Base-by-base conservation (phyloP, 2,888 invertebrate genomes). In the Tryphoninae sp. region DNA sequence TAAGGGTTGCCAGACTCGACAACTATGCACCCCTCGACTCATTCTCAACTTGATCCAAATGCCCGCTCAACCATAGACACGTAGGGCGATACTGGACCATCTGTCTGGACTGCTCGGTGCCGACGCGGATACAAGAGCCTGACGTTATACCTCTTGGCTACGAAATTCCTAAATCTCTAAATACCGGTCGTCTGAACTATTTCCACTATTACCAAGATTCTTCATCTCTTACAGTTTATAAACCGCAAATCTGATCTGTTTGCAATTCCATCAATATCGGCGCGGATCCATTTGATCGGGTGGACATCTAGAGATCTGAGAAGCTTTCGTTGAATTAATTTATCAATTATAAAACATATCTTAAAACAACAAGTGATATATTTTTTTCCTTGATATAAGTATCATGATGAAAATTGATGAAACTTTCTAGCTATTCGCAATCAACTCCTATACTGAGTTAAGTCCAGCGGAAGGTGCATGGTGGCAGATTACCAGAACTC, bases 51-150 rank as follows among this genome's bases (percentile, higher is more conserved):
- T 67, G 7, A 64, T 73, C 16, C 58, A 26, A 33, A 69, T 49
- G 51, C 55, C 19, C 45, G 62, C 73, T 68, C 9, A 71, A 76
- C 59, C 72, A 22, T 53, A 72, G 65, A 33, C 78, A 55, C 55
- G 33, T 45, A 45, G 22, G 9, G 16, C 42, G 51, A 45, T 59
- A 53, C 65, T 49, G 59, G 49, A 45, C 40, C 45, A 68, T 61
- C 55, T 68, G 55, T 33, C 19, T 11, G 19, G 61, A 62, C 68
- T 64, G 51, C 68, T 62, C 45, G 45, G 49, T 16, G 9, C 6
- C 61, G 61, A 67, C 26, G 42, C 26, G 59, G 58, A 73, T 72
- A 69, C 68, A 77, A 42, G 64, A 51, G 58, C 53, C 49, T 26
- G 26, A 2, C 26, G 26, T 2, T 26, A 26, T 3, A 26, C 26